phyloP scores from a whole-genome alignment of 2,888 invertebrate species.

The Lysandra bellargus region DNA sequence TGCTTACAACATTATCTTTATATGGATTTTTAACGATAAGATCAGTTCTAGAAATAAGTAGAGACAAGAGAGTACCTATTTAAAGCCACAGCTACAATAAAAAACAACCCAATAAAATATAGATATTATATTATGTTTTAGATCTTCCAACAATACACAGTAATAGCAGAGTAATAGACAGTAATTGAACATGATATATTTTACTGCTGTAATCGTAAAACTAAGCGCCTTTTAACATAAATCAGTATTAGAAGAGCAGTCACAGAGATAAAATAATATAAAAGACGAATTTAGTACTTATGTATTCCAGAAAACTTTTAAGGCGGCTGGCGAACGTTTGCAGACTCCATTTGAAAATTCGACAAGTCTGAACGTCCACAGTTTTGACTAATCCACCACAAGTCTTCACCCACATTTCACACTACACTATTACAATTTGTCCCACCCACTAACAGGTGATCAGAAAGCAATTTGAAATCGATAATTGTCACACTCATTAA shows the following conservation, averaged over 20 bases:
- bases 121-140: not conserved
- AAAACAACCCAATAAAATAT: not conserved
- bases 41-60: not conserved
- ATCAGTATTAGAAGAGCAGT: not conserved
- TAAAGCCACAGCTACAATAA: not conserved
- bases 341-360: conserved; percentile 11
- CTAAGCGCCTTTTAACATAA: not conserved
- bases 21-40: not conserved
- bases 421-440: conserved; percentile 30
- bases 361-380: conserved; percentile 46
- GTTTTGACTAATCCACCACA: conserved; percentile 48
- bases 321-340: conserved; percentile 37
- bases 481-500: conserved; percentile 1
- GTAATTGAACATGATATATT: not conserved
- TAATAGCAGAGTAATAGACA: not conserved
- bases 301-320: conserved; percentile 48
- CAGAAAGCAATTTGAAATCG: not conserved
- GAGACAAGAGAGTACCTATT: too few species aligned
- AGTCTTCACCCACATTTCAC: conserved; percentile 55
- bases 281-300: not conserved
- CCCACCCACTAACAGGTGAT: not conserved
- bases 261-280: not conserved
- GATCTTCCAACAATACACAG: not conserved
- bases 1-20: not conserved
- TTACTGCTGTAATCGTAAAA: conserved; percentile 3